phyloP scores from a whole-genome alignment of 2,797 vertebrate species.

The Hydrophis major region DNA sequence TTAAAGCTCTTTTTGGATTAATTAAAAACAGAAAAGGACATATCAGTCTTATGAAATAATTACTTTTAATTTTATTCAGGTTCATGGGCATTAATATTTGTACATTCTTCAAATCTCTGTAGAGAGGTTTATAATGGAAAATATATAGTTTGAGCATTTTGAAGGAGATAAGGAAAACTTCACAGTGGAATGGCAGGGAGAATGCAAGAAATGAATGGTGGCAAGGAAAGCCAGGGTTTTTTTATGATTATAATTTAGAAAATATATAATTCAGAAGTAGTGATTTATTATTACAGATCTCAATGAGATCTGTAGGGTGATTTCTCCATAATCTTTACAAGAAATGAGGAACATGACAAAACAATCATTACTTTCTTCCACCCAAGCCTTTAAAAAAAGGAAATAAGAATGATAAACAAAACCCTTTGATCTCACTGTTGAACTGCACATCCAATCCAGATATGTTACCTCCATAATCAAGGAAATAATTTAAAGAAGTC shows the following conservation, averaged over 20 bases:
- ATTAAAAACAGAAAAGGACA: not conserved
- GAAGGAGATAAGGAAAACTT: not conserved
- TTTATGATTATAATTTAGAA: not conserved
- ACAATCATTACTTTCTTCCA: not conserved
- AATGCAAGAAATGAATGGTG: not conserved
- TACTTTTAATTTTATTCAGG: not conserved
- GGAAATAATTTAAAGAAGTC: not conserved
- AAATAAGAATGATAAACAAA: not conserved
- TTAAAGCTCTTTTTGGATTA: not conserved
- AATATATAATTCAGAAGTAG: not conserved
- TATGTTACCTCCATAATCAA: not conserved
- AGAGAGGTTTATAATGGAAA: not conserved
- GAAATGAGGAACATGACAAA: not conserved
- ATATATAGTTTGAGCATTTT: not conserved
- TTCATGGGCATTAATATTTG: not conserved
- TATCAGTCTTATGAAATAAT: not conserved
- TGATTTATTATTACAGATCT: not conserved
- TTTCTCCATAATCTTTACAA: not conserved
- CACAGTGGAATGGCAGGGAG: not conserved
- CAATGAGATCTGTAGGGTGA: not conserved
- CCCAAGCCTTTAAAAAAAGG: not conserved
- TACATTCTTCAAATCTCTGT: not conserved
- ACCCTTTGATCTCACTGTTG: not conserved
- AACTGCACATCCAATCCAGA: not conserved
- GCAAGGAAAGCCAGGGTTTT: not conserved